Base-by-base conservation (phyloP, 2,888 invertebrate species). In the Epicampocera succincta region DNA sequence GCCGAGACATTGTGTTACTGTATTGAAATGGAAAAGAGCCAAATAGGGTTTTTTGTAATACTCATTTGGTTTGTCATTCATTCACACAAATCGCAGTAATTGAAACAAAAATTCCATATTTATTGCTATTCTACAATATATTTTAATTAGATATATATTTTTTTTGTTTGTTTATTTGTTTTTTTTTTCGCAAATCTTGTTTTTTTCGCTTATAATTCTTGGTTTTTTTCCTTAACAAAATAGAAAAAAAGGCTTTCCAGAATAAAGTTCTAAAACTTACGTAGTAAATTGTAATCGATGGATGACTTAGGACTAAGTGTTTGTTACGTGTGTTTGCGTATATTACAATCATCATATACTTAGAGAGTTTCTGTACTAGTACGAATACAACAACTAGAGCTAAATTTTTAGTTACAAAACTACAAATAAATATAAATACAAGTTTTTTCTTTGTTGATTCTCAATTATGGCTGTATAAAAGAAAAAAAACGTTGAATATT, bases 381-480 rank as follows among this genome's bases (percentile, higher is more conserved):
- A 50, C 15, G 38, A 3, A 66, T 73, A 72, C 60, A 66, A 25
- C 60, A 56, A 66, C 61, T 76, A 61, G 21, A 52, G 12, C 69
- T 72, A 76, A 33, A 29, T 29, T 44, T 42, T 66, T 48, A 69
- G 42, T 58, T 50, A 66, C 46, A 68, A 33, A 33, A 76, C 75
- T 76, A 76, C 72, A 72, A 80, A 80, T 42, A 65, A n/a, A n/a
- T n/a, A n/a, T 65, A 75, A 66, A 52, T 80, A 75, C 60, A 80
- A 50, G 42, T 17, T 1, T 38, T 25, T 17, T 11, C 0, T 19
- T 58, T 13, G 68, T 73, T 63, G 42, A 44, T 42, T 19, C 19
- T 9, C 33, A 33, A 33, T 29, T 65, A 71, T 75, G 71, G 80
- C 65, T 66, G 42, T n/a, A n/a, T n/a, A n/a, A n/a, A n/a, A n/a